phyloP scores from a whole-genome alignment of 2,888 invertebrate species.

The Steromphala cineraria region DNA sequence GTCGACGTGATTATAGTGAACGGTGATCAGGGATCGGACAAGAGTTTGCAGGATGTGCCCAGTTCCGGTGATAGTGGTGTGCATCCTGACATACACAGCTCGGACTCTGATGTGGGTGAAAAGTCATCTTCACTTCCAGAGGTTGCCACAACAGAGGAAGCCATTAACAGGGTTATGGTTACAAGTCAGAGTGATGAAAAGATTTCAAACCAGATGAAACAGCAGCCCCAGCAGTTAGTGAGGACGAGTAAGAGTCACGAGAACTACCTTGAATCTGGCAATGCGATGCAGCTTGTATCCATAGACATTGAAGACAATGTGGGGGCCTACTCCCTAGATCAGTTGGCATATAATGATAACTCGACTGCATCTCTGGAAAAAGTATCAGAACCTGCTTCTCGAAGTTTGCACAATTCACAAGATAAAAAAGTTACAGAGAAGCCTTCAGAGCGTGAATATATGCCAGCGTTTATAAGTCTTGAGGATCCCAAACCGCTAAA shows the following conservation, averaged over 20 bases:
- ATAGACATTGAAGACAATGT: constrained; percentile 95
- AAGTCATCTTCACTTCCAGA: constrained; percentile 11
- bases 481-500: constrained; percentile 55
- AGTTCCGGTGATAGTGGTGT: constrained; percentile 46
- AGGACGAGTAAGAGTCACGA: constrained; percentile 90
- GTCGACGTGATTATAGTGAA: constrained; percentile 11
- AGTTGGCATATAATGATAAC: constrained; percentile 81
- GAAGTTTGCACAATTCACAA: constrained; percentile 56
- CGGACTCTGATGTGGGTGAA: constrained; percentile 38
- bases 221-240: constrained; percentile 76
- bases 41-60: constrained; percentile 34
- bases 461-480: constrained; percentile 68
- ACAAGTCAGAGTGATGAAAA: constrained; percentile 70
- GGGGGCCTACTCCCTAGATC: constrained; percentile 90
- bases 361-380: constrained; percentile 44
- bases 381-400: constrained; percentile 37
- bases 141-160: constrained; percentile 16
- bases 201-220: constrained; percentile 45
- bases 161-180: constrained; percentile 37
- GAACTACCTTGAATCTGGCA: constrained; percentile 89
- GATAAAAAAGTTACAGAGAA: constrained; percentile 45
- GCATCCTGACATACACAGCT: constrained; percentile 38
- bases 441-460: constrained; percentile 59
- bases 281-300: constrained; percentile 87
- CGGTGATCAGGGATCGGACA: constrained; percentile 26